These are phyloP conservation scores for Scaptomyza pallida DNA, from an alignment of 1,140 invertebrate species.

Conservation along the genomic window DNA sequence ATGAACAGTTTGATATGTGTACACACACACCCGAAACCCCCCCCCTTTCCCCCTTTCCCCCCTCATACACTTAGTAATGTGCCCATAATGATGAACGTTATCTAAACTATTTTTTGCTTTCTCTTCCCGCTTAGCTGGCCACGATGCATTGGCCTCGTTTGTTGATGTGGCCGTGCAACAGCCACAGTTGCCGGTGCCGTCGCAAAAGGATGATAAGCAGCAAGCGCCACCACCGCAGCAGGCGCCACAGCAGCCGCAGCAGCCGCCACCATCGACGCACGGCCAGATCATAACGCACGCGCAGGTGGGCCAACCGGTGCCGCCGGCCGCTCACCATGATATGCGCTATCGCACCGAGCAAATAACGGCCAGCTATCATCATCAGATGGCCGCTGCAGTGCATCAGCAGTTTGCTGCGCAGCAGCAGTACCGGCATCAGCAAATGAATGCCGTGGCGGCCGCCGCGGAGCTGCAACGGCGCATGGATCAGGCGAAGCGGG, in stretches of 20 bases:
- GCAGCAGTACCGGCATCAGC: constrained; percentile 73
- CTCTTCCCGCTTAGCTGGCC: constrained; percentile 85
- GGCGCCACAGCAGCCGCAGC: constrained; percentile 28
- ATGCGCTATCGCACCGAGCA: constrained; percentile 67
- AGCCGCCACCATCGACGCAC: constrained; percentile 51
- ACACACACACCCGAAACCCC: too few relatives aligned
- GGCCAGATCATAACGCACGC: constrained; percentile 45
- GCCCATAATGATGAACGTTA: too few relatives aligned
- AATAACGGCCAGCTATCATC: constrained; percentile 80
- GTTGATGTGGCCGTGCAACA: constrained; percentile 94
- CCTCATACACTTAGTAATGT: too few relatives aligned
- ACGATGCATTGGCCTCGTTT: constrained; percentile 93
- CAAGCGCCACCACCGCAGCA: constrained; percentile 18
- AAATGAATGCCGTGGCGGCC: constrained; percentile 46
- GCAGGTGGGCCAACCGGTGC: constrained; percentile 35
- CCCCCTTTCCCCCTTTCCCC: too few relatives aligned
- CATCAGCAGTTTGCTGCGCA: constrained; percentile 68
- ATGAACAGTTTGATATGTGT: too few relatives aligned
- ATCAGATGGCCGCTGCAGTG: constrained; percentile 82
- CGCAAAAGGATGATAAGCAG: constrained; percentile 77
- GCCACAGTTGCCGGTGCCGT: constrained; percentile 92
- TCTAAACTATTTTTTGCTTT: not conserved
- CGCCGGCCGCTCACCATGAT: constrained; percentile 65
- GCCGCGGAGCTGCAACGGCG: constrained; percentile 63
- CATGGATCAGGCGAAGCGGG: constrained; percentile 69